Base-by-base conservation (phyloP, 2,888 invertebrate genomes). In the Scaptomyza caliginosa region DNA sequence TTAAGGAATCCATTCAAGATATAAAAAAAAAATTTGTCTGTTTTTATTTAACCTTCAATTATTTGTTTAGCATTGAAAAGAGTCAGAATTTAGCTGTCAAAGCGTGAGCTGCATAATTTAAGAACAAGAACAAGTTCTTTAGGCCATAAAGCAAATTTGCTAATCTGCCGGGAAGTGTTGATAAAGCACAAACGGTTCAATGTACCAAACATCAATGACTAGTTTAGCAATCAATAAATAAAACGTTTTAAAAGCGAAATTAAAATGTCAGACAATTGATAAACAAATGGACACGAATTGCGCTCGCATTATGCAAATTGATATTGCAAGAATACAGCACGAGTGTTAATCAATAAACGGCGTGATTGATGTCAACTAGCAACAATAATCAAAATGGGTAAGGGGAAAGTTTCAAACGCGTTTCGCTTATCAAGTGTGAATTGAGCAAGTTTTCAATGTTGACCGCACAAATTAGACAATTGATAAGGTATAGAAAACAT, bases 401-500 rank as follows among this genome's bases (percentile, higher is more conserved):
- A n/a, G 1, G 19, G n/a, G 62, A 68, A 68, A 72, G 74, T 48
- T 28, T 17, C 17, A 13, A 46, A 30, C 24, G 55, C 43, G 16
- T 11, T 66, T 60, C 49, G 52, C 40, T 67, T 56, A 56, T 39
- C 52, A 46, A 56, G 84, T 80, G 81, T 59, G 51, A 77, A 81
- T 80, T 77, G 58, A 69, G 68, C 66, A 48, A 60, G 72, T 49
- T 56, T 34, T 39, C 21, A 46, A n/a, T 74, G 62, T 77, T 74
- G 85, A 70, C 64, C 58, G 43, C 57, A 30, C 45, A 46, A 80
- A 77, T 81, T 81, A 74, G 75, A 59, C 55, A 70, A 77, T 70
- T 84, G 66, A 65, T 65, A 50, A 67, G 36, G 40, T 2, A 10
- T n/a, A 17, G 11, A 6, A n/a, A 6, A n/a, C 21, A 13, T 13